A percentile compares a stretch with the other conserved stretches of the same genome.
phyloP scores from a whole-genome alignment of 2,888 invertebrate species.

The Pantelozetes paolii region DNA sequence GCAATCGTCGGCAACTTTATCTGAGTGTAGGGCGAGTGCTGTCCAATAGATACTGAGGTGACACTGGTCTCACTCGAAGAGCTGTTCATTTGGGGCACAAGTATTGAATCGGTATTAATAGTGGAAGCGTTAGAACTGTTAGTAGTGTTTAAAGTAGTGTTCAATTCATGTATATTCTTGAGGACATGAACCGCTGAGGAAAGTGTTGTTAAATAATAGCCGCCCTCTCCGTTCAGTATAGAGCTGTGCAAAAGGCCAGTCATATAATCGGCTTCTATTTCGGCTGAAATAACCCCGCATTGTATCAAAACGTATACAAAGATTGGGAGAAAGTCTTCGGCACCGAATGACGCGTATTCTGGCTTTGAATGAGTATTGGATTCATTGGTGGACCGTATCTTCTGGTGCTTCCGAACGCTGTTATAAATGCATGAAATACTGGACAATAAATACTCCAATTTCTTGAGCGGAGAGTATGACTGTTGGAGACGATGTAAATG shows the following conservation, averaged over 20 bases:
- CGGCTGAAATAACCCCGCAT: slow-evolving; percentile 82
- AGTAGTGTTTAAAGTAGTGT: neutral
- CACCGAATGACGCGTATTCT: slow-evolving; percentile 63
- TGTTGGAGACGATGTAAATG: slow-evolving; percentile 76
- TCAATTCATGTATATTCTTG: slow-evolving; percentile 60
- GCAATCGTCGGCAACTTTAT: slow-evolving; percentile 40
- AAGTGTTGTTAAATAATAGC: slow-evolving; percentile 87
- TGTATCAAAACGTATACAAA: slow-evolving; percentile 87
- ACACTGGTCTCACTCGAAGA: slow-evolving; percentile 35
- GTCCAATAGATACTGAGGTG: neutral
- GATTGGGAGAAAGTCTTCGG: slow-evolving; percentile 84
- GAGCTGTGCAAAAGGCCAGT: slow-evolving; percentile 86
- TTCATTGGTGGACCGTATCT: neutral
- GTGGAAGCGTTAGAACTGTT: neutral
- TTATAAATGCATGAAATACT: slow-evolving; percentile 75
- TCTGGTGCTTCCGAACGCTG: slow-evolving; percentile 48
- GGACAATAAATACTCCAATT: slow-evolving; percentile 82
- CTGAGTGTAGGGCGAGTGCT: slow-evolving; percentile 18
- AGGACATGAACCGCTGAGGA: slow-evolving; percentile 86
- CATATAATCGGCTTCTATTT: slow-evolving; percentile 94
- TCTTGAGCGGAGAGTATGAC: slow-evolving; percentile 86
- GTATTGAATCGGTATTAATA: neutral
- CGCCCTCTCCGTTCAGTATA: slow-evolving; percentile 81
- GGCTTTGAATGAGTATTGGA: slow-evolving; percentile 50
- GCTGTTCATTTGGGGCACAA: neutral